phyloP scores from a whole-genome alignment of 2,113 vertebrate genomes.

The Mola mola region DNA sequence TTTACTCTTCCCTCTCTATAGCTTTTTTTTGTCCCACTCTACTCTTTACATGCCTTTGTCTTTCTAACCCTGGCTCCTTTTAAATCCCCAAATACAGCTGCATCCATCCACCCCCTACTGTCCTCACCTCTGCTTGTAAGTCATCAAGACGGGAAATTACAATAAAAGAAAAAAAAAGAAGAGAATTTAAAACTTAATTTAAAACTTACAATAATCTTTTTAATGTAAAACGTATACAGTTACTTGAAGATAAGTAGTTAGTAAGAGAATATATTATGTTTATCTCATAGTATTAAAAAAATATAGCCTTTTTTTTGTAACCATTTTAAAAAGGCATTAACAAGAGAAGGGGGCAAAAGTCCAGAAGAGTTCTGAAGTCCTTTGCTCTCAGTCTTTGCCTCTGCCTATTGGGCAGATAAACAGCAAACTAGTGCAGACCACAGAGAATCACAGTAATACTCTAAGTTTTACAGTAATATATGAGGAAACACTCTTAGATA shows the following conservation, averaged over 20 bases:
- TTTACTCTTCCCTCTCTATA: slow-evolving; percentile 14
- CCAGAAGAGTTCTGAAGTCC: not conserved
- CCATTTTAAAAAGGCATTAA: too few species aligned
- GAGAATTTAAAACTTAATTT: not conserved
- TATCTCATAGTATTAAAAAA: too few species aligned
- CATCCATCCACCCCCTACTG: slow-evolving; percentile 10
- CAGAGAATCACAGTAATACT: slow-evolving; percentile 54
- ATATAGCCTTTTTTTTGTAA: too few species aligned
- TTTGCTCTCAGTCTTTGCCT: not conserved
- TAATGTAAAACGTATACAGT: not conserved
- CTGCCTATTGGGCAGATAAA: slow-evolving; percentile 36
- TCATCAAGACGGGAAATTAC: slow-evolving; percentile 5
- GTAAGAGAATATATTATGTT: too few species aligned
- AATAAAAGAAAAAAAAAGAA: not conserved
- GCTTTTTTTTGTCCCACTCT: slow-evolving; percentile 24
- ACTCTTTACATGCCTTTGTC: not conserved
- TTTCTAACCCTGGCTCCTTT: slow-evolving; percentile 2
- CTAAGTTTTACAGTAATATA: slow-evolving; percentile 39
- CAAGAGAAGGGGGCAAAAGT: too few species aligned
- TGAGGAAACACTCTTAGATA: slow-evolving; percentile 18
- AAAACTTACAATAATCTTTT: not conserved
- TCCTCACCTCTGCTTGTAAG: not conserved
- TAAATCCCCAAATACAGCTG: slow-evolving; percentile 17
- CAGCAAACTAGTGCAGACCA: slow-evolving; percentile 33
- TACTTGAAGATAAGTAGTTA: too few species aligned